phyloP scores from a whole-genome alignment of 2,113 vertebrate genomes.

The Chaetodon auriga region DNA sequence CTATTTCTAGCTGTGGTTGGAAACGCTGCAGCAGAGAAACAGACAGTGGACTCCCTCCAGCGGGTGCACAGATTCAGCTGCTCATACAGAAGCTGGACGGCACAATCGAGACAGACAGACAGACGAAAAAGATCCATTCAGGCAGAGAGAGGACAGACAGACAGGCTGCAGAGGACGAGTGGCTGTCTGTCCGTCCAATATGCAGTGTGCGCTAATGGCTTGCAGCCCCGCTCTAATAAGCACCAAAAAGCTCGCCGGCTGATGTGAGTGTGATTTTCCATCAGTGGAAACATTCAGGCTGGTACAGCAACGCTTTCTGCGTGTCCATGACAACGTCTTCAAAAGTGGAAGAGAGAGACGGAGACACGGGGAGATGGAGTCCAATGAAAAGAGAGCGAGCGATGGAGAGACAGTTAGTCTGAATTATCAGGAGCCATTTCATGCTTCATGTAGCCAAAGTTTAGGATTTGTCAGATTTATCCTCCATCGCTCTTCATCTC shows the following conservation, averaged over 20 bases:
- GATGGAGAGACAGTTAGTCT: not conserved
- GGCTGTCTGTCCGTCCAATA: not conserved
- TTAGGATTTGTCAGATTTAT: slow-evolving; percentile 57
- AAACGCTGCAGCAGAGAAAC: not conserved
- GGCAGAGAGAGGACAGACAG: not conserved
- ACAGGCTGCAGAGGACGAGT: not conserved
- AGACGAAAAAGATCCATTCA: not conserved
- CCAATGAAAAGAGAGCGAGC: slow-evolving; percentile 5
- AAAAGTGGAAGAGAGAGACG: slow-evolving; percentile 10
- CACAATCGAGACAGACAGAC: not conserved
- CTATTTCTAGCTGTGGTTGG: not conserved
- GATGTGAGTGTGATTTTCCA: slow-evolving; percentile 31
- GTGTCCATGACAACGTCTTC: slow-evolving; percentile 64
- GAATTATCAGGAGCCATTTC: slow-evolving; percentile 36
- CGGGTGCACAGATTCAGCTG: not conserved
- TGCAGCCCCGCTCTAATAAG: slow-evolving; percentile 12
- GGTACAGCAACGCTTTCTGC: slow-evolving; percentile 46
- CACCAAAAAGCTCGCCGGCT: not conserved
- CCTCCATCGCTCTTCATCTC: slow-evolving; percentile 36
- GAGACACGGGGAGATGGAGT: too few relatives aligned
- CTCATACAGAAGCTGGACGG: not conserved
- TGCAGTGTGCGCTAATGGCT: slow-evolving; percentile 29
- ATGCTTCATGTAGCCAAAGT: slow-evolving; percentile 31
- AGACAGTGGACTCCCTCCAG: not conserved
- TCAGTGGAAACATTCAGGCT: slow-evolving; percentile 43